Base-by-base conservation (phyloP, 1,140 invertebrate genomes). In the Diorhabda sublineata region DNA sequence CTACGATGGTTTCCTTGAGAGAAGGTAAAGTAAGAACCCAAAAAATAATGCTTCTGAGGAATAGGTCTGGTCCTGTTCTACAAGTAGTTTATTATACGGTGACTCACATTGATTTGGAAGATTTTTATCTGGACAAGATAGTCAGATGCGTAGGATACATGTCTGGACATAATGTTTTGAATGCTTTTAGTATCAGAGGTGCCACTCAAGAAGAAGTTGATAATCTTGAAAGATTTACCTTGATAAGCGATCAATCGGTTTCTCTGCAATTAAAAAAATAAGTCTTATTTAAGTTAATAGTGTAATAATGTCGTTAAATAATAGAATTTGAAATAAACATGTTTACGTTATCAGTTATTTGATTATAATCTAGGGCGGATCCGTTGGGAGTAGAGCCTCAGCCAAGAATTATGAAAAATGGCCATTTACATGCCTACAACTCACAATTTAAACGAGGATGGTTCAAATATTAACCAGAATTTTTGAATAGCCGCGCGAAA, bases 61-160 rank as follows among this genome's bases (percentile, higher is more conserved):
- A 78, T 63, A 74, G 68, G 65, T 75, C 72, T 58, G 74, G 73
- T 8, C 77, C 77, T n/a, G 71, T 78, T 45, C 59, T 78, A 44
- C 75, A 77, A 67, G 69, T 78, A 2, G 64, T 70, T 47, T 73
- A 76, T 66, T 77, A 74, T 65, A 60, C 47, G 5, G 57, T 66
- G 45, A 74, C 75, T 58, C 73, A 75, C 26, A 73, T 78, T n/a
- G 67, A 74, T 61, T 75, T 78, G 42, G 64, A 74, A 7, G 71
- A 76, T 64, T 77, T 78, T 66, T 60, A 71, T 70, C 58, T 75
- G 57, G 75, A 71, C n/a, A 73, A 76, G 70, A 73, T 70, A 45
- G 67, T 78, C 42, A 78, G 77, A 45, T 75, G 71, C 67, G 65
- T 77, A 8, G 77, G 77, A 5, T 68, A 68, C 45, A 78, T 78